Base-by-base conservation (phyloP, 2,888 invertebrate species). In the Ichneumoninae sp. region DNA sequence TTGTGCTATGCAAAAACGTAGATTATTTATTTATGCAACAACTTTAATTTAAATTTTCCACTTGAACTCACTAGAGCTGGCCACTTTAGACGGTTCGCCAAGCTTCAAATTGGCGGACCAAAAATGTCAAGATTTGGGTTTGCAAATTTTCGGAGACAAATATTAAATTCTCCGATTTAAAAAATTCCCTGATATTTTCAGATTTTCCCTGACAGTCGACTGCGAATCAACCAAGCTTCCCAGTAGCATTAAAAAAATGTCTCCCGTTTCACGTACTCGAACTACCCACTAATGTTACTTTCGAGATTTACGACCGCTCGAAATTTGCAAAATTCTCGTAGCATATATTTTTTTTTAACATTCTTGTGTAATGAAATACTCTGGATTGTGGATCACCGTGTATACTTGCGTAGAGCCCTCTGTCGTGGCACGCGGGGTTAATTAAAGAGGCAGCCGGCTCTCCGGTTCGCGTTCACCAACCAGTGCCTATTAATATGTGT, bases 401-500 rank as follows among this genome's bases (percentile, higher is more conserved):
- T 82, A 85, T 40, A 57, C 2, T 76, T 69, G 68, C 76, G 71
- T 76, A 70, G 60, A 57, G 83, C 30, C 63, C 80, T 85, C 40
- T 81, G 86, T 79, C 86, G 83, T 85, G 87, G 89, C 88, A 90
- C 89, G 88, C 86, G 87, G 86, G 90, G 88, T 92, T 92, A 92
- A 92, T 92, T 92, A 92, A 92, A 91, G 90, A 89, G 88, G 87
- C 89, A 88, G 88, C 88, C 86, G 84, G 88, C 81, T 82, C 74
- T 73, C 83, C 76, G 79, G 76, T 77, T 78, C 50, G 85, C 84
- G 71, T 85, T 87, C 81, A 83, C 85, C 87, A 86, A 83, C 44
- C 82, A 79, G 77, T 79, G 87, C 83, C 87, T 87, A 88, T 87
- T 87, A 87, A 87, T 88, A 88, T 87, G 83, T 87, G 85, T 84